phyloP scores from a whole-genome alignment of 2,888 invertebrate species.

The Ischnura elegans region DNA sequence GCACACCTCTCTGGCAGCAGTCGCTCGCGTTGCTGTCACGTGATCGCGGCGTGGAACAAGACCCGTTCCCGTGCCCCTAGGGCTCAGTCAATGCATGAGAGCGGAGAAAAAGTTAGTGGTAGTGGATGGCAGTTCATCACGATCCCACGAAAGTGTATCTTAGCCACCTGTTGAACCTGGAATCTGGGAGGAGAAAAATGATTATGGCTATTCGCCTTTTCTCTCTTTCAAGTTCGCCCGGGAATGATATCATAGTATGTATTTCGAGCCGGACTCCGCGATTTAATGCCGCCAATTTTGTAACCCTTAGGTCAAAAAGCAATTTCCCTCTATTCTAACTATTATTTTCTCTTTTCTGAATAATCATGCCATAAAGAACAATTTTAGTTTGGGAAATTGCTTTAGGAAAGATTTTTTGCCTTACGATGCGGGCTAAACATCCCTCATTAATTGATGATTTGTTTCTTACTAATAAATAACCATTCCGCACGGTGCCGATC shows the following conservation, averaged over 20 bases:
- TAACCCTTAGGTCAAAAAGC: not conserved
- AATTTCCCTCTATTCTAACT: not conserved
- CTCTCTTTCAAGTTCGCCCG: not conserved
- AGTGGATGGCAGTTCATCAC: not conserved
- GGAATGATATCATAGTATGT: not conserved
- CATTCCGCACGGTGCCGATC: too few relatives aligned
- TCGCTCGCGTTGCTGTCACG: not conserved
- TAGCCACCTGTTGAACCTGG: not conserved
- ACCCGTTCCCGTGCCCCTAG: slow-evolving; percentile 40
- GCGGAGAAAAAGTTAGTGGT: not conserved
- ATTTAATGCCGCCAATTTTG: not conserved
- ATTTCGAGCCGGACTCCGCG: not conserved
- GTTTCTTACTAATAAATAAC: not conserved
- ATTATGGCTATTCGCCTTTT: not conserved
- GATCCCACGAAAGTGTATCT: not conserved
- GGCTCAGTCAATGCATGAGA: not conserved
- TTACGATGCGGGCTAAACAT: not conserved
- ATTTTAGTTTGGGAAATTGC: not conserved
- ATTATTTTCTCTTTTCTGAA: not conserved
- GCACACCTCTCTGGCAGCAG: slow-evolving; percentile 43
- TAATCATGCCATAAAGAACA: not conserved
- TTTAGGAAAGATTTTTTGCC: not conserved
- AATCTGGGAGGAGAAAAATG: not conserved
- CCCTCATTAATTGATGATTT: not conserved
- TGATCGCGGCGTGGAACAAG: slow-evolving; percentile 44